These are phyloP conservation scores for Drosophila repleta DNA, from an alignment of 1,140 invertebrate genomes.

Conservation along the genomic window DNA sequence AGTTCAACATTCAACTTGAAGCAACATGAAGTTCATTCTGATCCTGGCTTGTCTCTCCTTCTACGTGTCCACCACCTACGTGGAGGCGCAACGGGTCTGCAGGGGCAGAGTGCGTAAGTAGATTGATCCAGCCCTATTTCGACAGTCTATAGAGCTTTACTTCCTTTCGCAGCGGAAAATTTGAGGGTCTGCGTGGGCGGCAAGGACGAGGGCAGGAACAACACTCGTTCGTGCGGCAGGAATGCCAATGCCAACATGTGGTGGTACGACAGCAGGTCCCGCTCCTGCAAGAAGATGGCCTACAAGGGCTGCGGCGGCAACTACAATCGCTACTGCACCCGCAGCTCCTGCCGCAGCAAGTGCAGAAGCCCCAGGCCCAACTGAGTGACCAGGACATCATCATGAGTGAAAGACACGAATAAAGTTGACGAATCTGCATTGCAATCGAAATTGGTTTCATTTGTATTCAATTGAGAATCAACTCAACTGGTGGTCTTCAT, in stretches of 20 bases:
- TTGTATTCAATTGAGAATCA: too few relatives aligned
- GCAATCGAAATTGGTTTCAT: neutral
- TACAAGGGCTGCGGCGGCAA: conserved; percentile 30
- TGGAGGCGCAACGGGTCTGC: conserved; percentile 4
- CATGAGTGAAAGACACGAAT: too few relatives aligned
- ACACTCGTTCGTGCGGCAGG: neutral
- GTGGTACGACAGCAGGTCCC: neutral
- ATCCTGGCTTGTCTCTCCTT: conserved; percentile 21
- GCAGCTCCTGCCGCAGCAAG: neutral
- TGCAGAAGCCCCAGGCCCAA: neutral
- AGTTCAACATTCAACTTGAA: conserved; percentile 8
- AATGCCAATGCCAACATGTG: conserved; percentile 16
- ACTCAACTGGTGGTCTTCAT: too few relatives aligned
- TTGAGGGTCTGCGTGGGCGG: neutral
- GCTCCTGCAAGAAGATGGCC: conserved; percentile 6
- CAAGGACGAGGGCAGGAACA: conserved; percentile 1
- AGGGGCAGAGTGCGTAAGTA: neutral
- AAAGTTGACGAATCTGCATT: conserved; percentile 1
- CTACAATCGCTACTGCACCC: conserved; percentile 21
- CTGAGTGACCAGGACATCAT: too few relatives aligned
- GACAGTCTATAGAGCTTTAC: neutral
- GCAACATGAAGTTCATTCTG: conserved; percentile 38
- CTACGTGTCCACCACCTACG: conserved; percentile 14
- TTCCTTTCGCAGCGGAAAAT: neutral
- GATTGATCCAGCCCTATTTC: neutral